phyloP scores from a whole-genome alignment of 2,888 invertebrate species.

The Scaptomyza cyrtandrae region DNA sequence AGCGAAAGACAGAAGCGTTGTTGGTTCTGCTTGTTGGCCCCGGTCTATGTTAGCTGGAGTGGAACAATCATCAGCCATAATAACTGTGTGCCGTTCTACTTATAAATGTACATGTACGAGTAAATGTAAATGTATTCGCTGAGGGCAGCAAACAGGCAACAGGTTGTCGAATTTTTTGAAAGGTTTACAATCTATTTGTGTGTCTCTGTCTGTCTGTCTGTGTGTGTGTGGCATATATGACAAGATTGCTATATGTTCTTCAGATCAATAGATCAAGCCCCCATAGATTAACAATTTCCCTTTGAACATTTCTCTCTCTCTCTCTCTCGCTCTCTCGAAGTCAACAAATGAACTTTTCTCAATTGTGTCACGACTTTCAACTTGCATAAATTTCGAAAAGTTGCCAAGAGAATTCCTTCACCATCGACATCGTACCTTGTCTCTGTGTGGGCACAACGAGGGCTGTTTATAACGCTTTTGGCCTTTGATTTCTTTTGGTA shows the following conservation, averaged over 20 bases:
- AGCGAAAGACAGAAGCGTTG: slow-evolving; percentile 44
- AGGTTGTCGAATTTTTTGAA: slow-evolving; percentile 59
- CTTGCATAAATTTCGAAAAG: slow-evolving; percentile 72
- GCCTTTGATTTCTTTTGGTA: slow-evolving; percentile 55
- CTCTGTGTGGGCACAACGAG: slow-evolving; percentile 53
- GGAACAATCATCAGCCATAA: slow-evolving; percentile 60
- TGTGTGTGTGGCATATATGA: slow-evolving; percentile 44
- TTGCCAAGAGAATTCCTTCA: slow-evolving; percentile 9
- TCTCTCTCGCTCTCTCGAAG: slow-evolving; percentile 19
- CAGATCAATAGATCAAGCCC: slow-evolving; percentile 46
- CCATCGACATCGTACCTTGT: background rate
- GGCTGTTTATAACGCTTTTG: slow-evolving; percentile 47
- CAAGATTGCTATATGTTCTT: slow-evolving; percentile 35
- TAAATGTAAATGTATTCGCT: slow-evolving; percentile 12
- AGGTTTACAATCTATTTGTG: slow-evolving; percentile 31
- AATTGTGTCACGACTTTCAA: slow-evolving; percentile 80
- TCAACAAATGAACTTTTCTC: slow-evolving; percentile 68
- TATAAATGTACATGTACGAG: slow-evolving; percentile 12
- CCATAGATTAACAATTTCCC: slow-evolving; percentile 8
- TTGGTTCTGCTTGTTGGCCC: slow-evolving; percentile 70
- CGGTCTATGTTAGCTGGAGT: slow-evolving; percentile 49
- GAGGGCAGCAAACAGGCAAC: slow-evolving; percentile 48
- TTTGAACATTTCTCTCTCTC: background rate
- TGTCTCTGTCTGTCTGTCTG: slow-evolving; percentile 19
- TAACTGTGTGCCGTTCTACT: slow-evolving; percentile 61